Evolutionary conservation across 2,797 vertebrate genomes (phyloP).

Genomic region (Pogonophryne albipinna): DNA sequence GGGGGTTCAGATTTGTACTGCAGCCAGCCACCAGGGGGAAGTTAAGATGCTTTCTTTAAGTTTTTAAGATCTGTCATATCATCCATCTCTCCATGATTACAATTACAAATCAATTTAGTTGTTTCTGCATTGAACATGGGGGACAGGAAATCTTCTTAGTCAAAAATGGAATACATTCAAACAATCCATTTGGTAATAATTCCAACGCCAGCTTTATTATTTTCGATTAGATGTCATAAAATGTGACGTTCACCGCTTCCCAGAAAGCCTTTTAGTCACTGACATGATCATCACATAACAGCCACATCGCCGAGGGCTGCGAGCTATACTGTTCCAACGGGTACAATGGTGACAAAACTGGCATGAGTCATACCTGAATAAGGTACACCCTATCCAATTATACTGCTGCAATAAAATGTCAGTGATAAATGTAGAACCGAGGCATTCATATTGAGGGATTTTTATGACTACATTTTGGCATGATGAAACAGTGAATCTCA

Average conservation of each 20-base stretch:
- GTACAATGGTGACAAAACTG: slow-evolving; percentile 41
- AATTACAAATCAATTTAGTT: background rate
- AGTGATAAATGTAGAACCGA: slow-evolving; percentile 38
- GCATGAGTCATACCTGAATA: slow-evolving; percentile 42
- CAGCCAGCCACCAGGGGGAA: too few species aligned
- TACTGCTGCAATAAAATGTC: slow-evolving; percentile 45
- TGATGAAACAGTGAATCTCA: slow-evolving; percentile 5
- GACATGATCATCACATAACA: slow-evolving; percentile 28
- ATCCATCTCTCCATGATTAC: too few species aligned
- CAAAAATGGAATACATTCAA: too few species aligned
- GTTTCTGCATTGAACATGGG: background rate
- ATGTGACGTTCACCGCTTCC: slow-evolving; percentile 13
- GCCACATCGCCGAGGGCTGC: background rate
- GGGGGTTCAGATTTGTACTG: too few species aligned
- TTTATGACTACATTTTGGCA: background rate
- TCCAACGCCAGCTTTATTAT: slow-evolving; percentile 3
- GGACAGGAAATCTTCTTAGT: background rate
- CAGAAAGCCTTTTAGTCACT: slow-evolving; percentile 28
- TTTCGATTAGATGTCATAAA: slow-evolving; percentile 23
- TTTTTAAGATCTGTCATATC: too few species aligned
- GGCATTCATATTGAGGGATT: background rate
- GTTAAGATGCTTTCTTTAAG: too few species aligned
- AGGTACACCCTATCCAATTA: slow-evolving; percentile 25
- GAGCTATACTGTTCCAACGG: slow-evolving; percentile 32
- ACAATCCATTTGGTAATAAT: background rate